Evolutionary conservation across 1,140 invertebrate species (phyloP).

Genomic region (Amphibalanus amphitrite): DNA sequence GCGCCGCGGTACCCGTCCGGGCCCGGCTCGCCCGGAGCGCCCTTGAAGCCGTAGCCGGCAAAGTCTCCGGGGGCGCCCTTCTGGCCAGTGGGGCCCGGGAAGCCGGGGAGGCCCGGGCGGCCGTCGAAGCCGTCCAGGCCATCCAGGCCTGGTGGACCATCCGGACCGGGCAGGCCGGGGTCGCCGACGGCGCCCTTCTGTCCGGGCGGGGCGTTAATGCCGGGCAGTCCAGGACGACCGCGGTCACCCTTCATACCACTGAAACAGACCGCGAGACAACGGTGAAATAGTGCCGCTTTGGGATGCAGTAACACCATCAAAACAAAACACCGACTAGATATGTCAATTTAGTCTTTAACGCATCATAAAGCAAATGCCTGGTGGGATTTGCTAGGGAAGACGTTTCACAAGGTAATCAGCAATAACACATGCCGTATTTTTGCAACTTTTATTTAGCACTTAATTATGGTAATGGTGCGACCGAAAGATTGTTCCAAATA

Average conservation of each 20-base stretch:
- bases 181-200: conserved; percentile 21
- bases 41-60: conserved; percentile 1
- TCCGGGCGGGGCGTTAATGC: conserved; percentile 38
- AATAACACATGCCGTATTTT: too few relatives aligned
- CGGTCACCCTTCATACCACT: conserved; percentile 12
- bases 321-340: too few relatives aligned
- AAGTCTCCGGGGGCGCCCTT: conserved; percentile 10
- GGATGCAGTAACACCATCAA: too few relatives aligned
- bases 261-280: conserved; percentile 4
- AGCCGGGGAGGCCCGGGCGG: background rate
- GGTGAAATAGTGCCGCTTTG: too few relatives aligned
- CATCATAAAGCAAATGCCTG: too few relatives aligned
- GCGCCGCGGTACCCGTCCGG: background rate
- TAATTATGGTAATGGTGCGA: too few relatives aligned
- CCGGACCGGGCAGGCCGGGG: conserved; percentile 24
- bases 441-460: too few relatives aligned
- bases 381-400: too few relatives aligned
- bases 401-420: too few relatives aligned
- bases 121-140: conserved; percentile 23
- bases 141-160: conserved; percentile 49
- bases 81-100: conserved; percentile 5
- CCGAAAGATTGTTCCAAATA: too few relatives aligned
- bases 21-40: background rate
- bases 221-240: conserved; percentile 37
- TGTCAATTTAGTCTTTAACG: too few relatives aligned